These are phyloP conservation scores for Apodemus sylvaticus DNA, from an alignment of 2,113 vertebrate genomes.

Conservation along the genomic window DNA sequence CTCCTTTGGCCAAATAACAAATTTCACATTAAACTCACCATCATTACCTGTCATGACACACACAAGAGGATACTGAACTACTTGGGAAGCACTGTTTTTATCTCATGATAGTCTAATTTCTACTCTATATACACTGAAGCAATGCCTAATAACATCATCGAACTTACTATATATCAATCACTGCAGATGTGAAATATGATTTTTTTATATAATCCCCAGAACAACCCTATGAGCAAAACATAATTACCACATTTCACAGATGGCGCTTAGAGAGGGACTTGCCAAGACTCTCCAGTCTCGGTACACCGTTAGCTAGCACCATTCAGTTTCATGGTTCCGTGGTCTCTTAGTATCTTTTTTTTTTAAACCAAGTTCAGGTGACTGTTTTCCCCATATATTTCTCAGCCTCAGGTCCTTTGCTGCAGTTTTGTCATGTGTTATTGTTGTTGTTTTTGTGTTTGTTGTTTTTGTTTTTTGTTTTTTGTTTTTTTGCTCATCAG, in stretches of 20 bases:
- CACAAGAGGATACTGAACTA: not conserved
- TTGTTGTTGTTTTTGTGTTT: no score
- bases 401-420: not conserved
- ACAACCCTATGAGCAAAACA: not conserved
- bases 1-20: not conserved
- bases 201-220: not conserved
- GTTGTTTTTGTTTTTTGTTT: no score
- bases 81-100: not conserved
- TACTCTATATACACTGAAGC: not conserved
- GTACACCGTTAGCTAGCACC: not conserved
- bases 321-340: not conserved
- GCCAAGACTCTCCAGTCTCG: not conserved
- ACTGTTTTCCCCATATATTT: not conserved
- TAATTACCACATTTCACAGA: not conserved
- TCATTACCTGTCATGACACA: not conserved
- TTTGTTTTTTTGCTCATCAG: not conserved
- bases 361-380: not conserved
- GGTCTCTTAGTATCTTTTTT: not conserved
- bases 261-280: not conserved
- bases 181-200: not conserved
- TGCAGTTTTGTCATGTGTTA: not conserved
- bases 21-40: conserved; percentile 10
- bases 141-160: not conserved
- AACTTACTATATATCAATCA: not conserved
- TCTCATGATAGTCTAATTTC: not conserved